Conservation (phyloP, 2,888 invertebrate genomes). For the Agonopterix heracliana region DNA sequence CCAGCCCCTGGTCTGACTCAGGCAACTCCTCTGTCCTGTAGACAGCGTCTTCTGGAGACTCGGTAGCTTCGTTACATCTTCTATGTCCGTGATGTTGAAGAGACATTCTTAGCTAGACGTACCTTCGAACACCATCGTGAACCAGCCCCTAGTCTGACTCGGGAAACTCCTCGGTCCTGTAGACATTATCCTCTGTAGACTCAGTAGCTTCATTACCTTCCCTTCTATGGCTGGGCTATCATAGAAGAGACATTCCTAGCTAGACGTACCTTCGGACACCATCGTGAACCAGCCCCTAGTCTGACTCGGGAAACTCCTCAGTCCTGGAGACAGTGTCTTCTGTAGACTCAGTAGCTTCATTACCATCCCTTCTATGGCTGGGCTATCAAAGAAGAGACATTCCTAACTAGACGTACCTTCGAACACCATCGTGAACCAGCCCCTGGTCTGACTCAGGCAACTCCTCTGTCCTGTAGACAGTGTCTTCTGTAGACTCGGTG, state of each 20-base stretch:
- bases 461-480: constrained; percentile 30
- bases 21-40: constrained; percentile 36
- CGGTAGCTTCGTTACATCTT: too few species aligned
- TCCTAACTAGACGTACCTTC: too few species aligned
- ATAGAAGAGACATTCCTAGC: too few species aligned
- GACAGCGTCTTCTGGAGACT: constrained; percentile 26
- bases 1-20: too few species aligned
- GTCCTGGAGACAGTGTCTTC: constrained; percentile 26
- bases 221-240: too few species aligned
- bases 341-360: constrained; percentile 41
- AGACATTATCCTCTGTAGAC: constrained; percentile 27
- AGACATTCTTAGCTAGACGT: too few species aligned
- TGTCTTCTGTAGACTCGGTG: constrained; percentile 40
- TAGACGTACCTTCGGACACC: not conserved
- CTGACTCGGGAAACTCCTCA: constrained; percentile 46
- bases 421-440: constrained; percentile 6
- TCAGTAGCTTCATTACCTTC: too few species aligned
- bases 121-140: too few species aligned
- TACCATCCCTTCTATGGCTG: constrained; percentile 14
- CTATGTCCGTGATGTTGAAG: too few species aligned
- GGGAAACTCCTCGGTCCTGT: constrained; percentile 35
- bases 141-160: too few species aligned
- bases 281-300: constrained; percentile 26
- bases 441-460: constrained; percentile 47
- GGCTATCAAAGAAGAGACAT: constrained; percentile 54